phyloP scores from a whole-genome alignment of 2,113 vertebrate genomes.

The Pagrus major region DNA sequence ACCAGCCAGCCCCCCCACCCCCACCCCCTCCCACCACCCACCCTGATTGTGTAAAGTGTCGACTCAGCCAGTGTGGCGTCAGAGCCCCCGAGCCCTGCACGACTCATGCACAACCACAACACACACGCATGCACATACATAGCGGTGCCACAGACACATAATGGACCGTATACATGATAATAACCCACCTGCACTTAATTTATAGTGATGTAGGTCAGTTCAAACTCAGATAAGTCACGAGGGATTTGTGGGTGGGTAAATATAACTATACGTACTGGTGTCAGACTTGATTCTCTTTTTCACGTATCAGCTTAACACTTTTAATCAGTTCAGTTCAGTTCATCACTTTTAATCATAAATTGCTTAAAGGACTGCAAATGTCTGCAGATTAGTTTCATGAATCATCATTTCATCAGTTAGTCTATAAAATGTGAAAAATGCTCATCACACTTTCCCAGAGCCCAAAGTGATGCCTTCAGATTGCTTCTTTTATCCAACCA shows the following conservation, averaged over 20 bases:
- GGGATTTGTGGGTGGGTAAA: neutral
- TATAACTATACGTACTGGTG: neutral
- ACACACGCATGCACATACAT: constrained; percentile 9
- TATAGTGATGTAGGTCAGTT: neutral
- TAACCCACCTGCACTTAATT: neutral
- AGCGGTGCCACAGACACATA: neutral
- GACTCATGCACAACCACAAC: constrained; percentile 44
- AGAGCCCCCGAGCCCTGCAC: constrained; percentile 51
- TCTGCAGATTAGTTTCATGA: too few species aligned
- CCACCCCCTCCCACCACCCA: constrained; percentile 18
- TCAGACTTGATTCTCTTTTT: neutral
- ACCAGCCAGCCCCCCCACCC: neutral
- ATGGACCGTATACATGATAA: neutral
- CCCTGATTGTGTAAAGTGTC: constrained; percentile 81
- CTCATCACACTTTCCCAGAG: too few species aligned
- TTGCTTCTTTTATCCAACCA: too few species aligned
- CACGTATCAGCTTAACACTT: too few species aligned
- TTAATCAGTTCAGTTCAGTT: too few species aligned
- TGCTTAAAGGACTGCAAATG: too few species aligned
- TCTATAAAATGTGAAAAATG: too few species aligned
- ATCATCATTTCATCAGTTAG: too few species aligned
- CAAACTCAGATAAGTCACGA: neutral
- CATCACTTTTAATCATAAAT: neutral
- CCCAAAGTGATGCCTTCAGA: too few species aligned
- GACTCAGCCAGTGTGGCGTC: constrained; percentile 79